These are phyloP conservation scores for Bombyx mandarina DNA, from an alignment of 1,140 invertebrate genomes.

Conservation along the genomic window DNA sequence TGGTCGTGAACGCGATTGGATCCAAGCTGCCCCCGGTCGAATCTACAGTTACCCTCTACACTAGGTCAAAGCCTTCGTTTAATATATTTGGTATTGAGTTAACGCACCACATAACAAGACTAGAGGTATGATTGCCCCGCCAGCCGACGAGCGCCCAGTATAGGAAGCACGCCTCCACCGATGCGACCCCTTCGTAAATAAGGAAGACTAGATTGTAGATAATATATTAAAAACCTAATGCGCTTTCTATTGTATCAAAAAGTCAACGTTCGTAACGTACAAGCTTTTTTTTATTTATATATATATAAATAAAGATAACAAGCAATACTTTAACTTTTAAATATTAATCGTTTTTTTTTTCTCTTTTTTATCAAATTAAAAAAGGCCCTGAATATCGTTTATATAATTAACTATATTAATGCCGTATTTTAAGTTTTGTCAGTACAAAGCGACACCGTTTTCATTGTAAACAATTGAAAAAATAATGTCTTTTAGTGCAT, in stretches of 20 bases:
- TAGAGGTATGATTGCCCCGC: constrained; percentile 69
- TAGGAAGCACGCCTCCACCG: constrained; percentile 10
- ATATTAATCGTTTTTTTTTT: not conserved
- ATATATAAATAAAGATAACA: constrained; percentile 67
- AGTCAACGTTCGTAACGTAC: constrained; percentile 39
- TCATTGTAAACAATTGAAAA: constrained; percentile 34
- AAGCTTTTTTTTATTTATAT: constrained; percentile 29
- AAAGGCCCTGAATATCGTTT: constrained; percentile 61
- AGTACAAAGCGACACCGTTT: constrained; percentile 27
- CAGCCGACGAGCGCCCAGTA: constrained; percentile 31
- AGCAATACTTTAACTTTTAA: constrained; percentile 52
- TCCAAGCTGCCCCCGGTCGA: constrained; percentile 64
- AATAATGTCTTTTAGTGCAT: constrained; percentile 57
- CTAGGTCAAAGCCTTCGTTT: constrained; percentile 60
- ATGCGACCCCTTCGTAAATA: constrained; percentile 40
- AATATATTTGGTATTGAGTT: constrained; percentile 68
- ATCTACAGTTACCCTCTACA: constrained; percentile 41
- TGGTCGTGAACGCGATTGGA: constrained; percentile 49
- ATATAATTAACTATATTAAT: constrained; percentile 34
- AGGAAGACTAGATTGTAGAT: constrained; percentile 65
- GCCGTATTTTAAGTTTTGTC: constrained; percentile 29
- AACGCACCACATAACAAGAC: constrained; percentile 69
- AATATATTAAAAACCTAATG: constrained; percentile 46
- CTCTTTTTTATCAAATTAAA: constrained; percentile 42
- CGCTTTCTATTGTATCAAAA: constrained; percentile 50